Conservation (phyloP, 1,140 invertebrate genomes). For the Cylas formicarius region DNA sequence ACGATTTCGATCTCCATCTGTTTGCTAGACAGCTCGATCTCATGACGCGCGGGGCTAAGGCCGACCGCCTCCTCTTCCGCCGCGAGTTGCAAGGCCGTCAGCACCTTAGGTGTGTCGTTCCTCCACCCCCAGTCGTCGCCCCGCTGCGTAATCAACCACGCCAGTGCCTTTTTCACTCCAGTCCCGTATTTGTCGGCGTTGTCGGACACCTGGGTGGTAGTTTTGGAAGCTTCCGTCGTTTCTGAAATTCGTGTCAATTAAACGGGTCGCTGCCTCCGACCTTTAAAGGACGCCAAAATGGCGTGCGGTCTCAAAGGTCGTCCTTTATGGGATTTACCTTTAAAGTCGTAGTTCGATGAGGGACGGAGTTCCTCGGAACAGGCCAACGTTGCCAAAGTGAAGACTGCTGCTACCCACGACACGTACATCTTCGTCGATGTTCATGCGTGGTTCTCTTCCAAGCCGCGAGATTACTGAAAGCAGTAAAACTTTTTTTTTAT, state of each 20-base stretch:
- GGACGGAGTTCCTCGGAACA: too few relatives aligned
- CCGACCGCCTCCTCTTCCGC: conserved; percentile 43
- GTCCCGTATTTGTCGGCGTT: conserved; percentile 4
- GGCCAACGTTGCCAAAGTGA: too few relatives aligned
- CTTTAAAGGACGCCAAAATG: neutral
- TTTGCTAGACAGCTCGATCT: conserved; percentile 70
- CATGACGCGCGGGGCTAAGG: conserved; percentile 49
- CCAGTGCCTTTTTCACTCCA: conserved; percentile 10
- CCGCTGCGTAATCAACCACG: conserved; percentile 25
- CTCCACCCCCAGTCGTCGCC: conserved; percentile 66
- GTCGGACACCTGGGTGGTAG: conserved; percentile 13
- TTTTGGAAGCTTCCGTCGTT: conserved; percentile 18
- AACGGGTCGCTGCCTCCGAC: neutral
- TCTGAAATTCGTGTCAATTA: conserved; percentile 13
- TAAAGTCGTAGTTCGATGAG: too few relatives aligned
- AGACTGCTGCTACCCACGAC: too few relatives aligned
- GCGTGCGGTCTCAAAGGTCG: neutral
- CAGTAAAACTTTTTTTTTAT: too few relatives aligned
- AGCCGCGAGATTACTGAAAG: too few relatives aligned
- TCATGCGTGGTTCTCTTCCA: too few relatives aligned
- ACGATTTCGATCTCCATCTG: conserved; percentile 78
- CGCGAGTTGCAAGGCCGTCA: conserved; percentile 51
- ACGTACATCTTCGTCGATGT: too few relatives aligned
- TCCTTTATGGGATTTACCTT: conserved; percentile 5
- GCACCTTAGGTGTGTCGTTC: conserved; percentile 66